Conservation (phyloP, 2,797 vertebrate genomes). For the Enteromius argenteus region DNA sequence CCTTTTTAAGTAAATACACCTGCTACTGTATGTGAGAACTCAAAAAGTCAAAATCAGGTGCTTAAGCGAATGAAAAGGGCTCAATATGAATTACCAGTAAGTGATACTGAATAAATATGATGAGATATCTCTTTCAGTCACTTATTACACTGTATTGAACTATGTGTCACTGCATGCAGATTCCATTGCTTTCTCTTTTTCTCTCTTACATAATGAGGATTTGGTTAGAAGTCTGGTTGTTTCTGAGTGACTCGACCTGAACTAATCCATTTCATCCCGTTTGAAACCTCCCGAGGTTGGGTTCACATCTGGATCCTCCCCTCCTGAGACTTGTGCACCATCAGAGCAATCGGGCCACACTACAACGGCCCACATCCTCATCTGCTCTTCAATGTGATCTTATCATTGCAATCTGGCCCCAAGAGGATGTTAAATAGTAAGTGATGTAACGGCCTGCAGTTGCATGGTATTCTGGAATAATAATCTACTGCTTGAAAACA, state of each 20-base stretch:
- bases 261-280: slow-evolving; percentile 57
- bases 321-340: neutral
- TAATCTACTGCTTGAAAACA: slow-evolving; percentile 10
- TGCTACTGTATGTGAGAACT: neutral
- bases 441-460: neutral
- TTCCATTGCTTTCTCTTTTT: neutral
- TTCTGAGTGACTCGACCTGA: slow-evolving; percentile 62
- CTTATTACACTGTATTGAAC: neutral
- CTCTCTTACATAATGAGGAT: slow-evolving; percentile 50
- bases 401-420: slow-evolving; percentile 7
- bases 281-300: slow-evolving; percentile 54
- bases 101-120: neutral
- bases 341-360: neutral
- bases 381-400: slow-evolving; percentile 5
- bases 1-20: slow-evolving; percentile 12
- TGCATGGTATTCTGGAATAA: neutral
- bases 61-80: neutral
- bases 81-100: neutral
- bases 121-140: neutral
- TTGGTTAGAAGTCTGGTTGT: slow-evolving; percentile 59
- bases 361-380: neutral
- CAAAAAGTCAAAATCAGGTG: neutral
- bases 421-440: slow-evolving; percentile 2
- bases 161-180: neutral
- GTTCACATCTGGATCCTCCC: slow-evolving; percentile 33